Conservation (phyloP, 1,140 invertebrate species). For the Manduca sexta region DNA sequence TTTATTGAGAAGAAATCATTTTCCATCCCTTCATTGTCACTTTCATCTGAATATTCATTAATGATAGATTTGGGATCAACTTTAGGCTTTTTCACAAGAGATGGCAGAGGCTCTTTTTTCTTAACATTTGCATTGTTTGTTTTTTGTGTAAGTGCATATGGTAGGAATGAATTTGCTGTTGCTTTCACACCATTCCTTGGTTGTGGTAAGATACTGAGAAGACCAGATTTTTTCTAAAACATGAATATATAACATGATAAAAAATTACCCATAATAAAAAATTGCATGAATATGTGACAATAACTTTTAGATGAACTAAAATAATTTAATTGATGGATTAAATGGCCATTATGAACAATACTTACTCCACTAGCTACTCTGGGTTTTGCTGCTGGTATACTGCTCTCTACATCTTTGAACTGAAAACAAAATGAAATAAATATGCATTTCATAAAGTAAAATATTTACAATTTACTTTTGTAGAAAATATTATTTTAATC, state of each 20-base stretch:
- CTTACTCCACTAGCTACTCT: constrained; percentile 48
- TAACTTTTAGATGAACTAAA: too few species aligned
- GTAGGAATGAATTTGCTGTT: constrained; percentile 46
- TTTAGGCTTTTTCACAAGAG: constrained; percentile 32
- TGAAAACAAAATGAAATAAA: constrained; percentile 36
- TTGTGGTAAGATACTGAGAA: constrained; percentile 72
- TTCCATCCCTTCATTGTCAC: constrained; percentile 60
- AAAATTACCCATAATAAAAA: too few species aligned
- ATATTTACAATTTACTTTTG: background rate
- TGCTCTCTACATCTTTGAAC: constrained; percentile 72
- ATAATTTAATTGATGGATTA: too few species aligned
- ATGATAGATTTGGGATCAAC: constrained; percentile 22
- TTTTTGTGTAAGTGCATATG: constrained; percentile 49
- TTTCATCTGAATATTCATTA: constrained; percentile 59
- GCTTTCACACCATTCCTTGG: constrained; percentile 59
- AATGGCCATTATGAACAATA: too few species aligned
- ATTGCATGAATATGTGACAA: too few species aligned
- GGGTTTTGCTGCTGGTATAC: constrained; percentile 46
- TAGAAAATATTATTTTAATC: too few species aligned
- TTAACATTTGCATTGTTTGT: constrained; percentile 34
- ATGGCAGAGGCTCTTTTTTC: constrained; percentile 29
- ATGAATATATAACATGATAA: too few species aligned
- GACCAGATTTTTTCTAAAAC: constrained; percentile 67
- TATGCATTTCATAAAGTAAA: too few species aligned
- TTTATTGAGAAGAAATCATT: constrained; percentile 75